phyloP scores from a whole-genome alignment of 2,113 vertebrate genomes.

The Engystomops pustulosus region DNA sequence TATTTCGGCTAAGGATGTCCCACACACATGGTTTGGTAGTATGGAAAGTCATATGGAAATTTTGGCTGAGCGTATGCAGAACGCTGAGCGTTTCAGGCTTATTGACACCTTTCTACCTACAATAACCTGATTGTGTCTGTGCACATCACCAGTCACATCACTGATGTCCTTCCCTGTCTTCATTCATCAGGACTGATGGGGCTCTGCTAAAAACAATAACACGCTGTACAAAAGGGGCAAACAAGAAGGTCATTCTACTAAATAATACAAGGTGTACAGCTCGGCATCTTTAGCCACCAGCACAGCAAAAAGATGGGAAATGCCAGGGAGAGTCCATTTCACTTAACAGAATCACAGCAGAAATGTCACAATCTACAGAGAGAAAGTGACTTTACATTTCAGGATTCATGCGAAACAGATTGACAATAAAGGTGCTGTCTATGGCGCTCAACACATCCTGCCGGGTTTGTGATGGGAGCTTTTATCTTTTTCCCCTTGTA shows the following conservation, averaged over 20 bases:
- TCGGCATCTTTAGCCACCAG: conserved; percentile 6
- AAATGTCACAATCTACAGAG: neutral
- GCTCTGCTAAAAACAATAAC: conserved; percentile 12
- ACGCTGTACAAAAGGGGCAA: neutral
- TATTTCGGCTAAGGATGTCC: neutral
- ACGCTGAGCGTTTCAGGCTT: neutral
- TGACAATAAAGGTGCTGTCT: neutral
- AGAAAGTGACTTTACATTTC: neutral
- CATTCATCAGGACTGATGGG: conserved; percentile 31
- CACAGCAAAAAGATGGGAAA: conserved; percentile 9
- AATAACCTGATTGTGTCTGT: conserved; percentile 28
- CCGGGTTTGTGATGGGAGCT: no score
- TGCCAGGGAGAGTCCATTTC: neutral
- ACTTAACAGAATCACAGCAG: neutral
- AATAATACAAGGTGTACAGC: conserved; percentile 27
- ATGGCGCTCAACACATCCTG: no score
- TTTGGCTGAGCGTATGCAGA: neutral
- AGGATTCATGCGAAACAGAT: neutral
- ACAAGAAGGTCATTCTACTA: conserved; percentile 21
- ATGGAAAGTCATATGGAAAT: neutral
- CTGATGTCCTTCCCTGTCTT: conserved; percentile 31
- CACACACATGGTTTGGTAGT: neutral
- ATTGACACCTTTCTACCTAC: conserved; percentile 37
- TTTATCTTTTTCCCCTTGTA: no score
- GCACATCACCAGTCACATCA: conserved; percentile 14